phyloP scores from a whole-genome alignment of 2,888 invertebrate species.

The Drosophila rubida region DNA sequence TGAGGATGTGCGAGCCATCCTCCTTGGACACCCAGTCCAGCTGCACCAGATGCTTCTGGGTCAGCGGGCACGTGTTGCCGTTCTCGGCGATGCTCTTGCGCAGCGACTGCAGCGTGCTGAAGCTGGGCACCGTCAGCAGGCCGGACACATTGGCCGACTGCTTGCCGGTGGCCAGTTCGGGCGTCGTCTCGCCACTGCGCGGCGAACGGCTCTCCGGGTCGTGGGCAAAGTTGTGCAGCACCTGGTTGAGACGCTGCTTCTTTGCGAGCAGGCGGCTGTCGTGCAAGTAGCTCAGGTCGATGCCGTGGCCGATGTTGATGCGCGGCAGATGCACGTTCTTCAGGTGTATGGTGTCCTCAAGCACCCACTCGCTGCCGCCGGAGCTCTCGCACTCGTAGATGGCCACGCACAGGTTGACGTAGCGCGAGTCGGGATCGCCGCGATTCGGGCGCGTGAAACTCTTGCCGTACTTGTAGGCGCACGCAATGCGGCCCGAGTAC shows the following conservation, averaged over 20 bases:
- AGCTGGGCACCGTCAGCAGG: slow-evolving; percentile 94
- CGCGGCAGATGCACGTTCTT: slow-evolving; percentile 95
- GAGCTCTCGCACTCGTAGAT: slow-evolving; percentile 99
- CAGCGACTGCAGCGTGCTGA: slow-evolving; percentile 94
- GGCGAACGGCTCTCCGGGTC: slow-evolving; percentile 88
- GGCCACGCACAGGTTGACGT: slow-evolving; percentile 95
- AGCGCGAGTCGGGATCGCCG: slow-evolving; percentile 91
- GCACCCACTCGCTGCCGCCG: slow-evolving; percentile 96
- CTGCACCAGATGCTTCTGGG: slow-evolving; percentile 96
- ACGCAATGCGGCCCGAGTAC: slow-evolving; percentile 98
- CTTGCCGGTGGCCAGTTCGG: slow-evolving; percentile 80
- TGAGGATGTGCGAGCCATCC: slow-evolving; percentile 98
- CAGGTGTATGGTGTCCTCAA: slow-evolving; percentile 97
- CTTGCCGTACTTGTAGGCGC: slow-evolving; percentile 97
- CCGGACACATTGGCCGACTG: slow-evolving; percentile 69
- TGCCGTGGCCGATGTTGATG: slow-evolving; percentile 92
- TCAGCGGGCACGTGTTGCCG: slow-evolving; percentile 95
- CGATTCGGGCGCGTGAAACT: slow-evolving; percentile 93
- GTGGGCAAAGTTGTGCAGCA: slow-evolving; percentile 92
- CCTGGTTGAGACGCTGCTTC: slow-evolving; percentile 92
- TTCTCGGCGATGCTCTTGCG: slow-evolving; percentile 95
- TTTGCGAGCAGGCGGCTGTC: slow-evolving; percentile 92
- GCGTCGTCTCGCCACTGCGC: slow-evolving; percentile 86
- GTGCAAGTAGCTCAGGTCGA: slow-evolving; percentile 93
- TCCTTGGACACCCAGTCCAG: slow-evolving; percentile 99